Conservation (phyloP, 2,888 invertebrate genomes). For the Adelphocoris suturalis region DNA sequence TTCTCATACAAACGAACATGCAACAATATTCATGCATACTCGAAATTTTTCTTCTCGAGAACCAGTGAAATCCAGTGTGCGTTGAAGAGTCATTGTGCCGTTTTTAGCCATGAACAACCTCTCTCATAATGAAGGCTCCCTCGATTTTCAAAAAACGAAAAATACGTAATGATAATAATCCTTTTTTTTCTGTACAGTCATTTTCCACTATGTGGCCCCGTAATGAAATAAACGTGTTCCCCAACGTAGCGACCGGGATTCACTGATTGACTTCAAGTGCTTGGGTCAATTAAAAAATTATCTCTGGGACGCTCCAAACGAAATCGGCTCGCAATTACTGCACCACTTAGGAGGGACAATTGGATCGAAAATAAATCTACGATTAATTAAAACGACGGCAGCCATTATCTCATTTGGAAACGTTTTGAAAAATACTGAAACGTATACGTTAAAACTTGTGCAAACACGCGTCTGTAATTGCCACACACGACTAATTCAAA, state of each 20-base stretch:
- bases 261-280: conserved; percentile 38
- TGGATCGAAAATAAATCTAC: conserved; percentile 5
- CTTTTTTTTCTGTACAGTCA: not conserved
- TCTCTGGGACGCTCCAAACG: conserved; percentile 32
- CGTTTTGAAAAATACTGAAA: not conserved
- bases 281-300: conserved; percentile 32
- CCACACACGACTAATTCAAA: not conserved
- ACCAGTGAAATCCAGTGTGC: not conserved
- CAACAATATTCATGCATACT: too few relatives aligned
- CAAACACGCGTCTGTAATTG: not conserved
- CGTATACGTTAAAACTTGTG: not conserved
- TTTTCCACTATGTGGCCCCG: not conserved
- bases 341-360: conserved; percentile 8
- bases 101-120: not conserved
- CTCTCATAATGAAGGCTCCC: not conserved
- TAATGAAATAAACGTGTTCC: conserved; percentile 39
- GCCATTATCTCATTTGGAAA: not conserved
- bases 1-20: too few relatives aligned
- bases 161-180: not conserved
- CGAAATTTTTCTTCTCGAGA: not conserved
- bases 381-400: conserved; percentile 19
- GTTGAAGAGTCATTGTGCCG: not conserved
- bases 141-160: not conserved
- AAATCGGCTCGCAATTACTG: conserved; percentile 36
- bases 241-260: not conserved